Evolutionary conservation across 23 tunicate genomes (phyloP), one percentile per base, ranked within the genome.

Genomic region (Trididemnum miniatum): DNA sequence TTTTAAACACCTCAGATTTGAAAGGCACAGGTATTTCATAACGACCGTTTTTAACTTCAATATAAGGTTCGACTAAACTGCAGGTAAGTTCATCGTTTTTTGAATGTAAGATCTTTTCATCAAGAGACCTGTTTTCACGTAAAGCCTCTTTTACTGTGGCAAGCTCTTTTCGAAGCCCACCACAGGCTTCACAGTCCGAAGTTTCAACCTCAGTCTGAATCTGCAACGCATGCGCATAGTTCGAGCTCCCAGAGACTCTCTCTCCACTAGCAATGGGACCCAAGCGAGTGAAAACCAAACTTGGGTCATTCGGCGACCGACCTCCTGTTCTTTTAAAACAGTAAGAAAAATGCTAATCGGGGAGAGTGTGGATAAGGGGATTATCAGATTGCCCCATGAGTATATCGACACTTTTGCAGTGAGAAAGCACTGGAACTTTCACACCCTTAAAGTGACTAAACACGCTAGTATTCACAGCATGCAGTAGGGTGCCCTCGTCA

Each of bases 1-100:
- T 26, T 33, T 67, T 32, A 67, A 67, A 2, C 2, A 73, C 31
- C 2, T 73, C 31, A 2, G 12, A 20, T 40, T 38, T 37, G 27
- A 73, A 12, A 39, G 79, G 79, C 2, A 73, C 79, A 2, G 79
- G 79, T 4, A 37, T 73, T 39, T 73, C 59, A 73, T 67, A 67
- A 31, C 38, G 75, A n/a, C 38, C 38, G 32, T 67, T 24, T 5
- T 4, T n/a, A 4, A 67, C 75, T 7, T 5, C 32, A 67, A 67
- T 67, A 31, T 67, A 9, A 5, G 37, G 75, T 33, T 67, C 38
- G 5, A 67, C 75, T 3, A 67, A 38, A 3, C 9, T 12, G 7
- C 12, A 3, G 31, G 75, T n/a, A 12, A 67, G 37, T 67, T 67
- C 38, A 9, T 67, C 75, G 32, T 32, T 67, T 7, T 4, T 31